Percentiles rank a stretch among this genome's conserved stretches.
Evolutionary conservation across 2,888 invertebrate genomes (phyloP).

Genomic region (Hetaerina titia): DNA sequence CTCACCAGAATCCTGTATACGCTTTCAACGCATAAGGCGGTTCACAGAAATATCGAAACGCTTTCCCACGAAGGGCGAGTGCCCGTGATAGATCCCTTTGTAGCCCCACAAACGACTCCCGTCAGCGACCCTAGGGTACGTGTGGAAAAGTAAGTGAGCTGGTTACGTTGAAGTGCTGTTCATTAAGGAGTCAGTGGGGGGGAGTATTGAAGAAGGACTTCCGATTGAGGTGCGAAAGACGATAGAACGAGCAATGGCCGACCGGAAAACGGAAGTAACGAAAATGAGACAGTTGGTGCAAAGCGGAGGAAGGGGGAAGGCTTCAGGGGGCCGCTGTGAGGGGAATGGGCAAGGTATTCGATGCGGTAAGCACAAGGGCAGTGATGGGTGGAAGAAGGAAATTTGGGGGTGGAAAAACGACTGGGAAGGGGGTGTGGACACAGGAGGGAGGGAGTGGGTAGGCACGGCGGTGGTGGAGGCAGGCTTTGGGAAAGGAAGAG

Average conservation of each 20-base stretch:
- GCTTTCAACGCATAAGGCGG: too few relatives aligned
- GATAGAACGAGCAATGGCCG: neutral
- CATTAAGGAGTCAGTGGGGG: neutral
- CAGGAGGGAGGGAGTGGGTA: neutral
- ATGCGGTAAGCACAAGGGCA: neutral
- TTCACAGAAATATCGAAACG: too few relatives aligned
- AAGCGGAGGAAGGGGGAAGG: neutral
- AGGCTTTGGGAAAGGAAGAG: neutral
- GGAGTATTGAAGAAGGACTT: neutral
- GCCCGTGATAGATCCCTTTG: too few relatives aligned
- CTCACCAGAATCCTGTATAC: too few relatives aligned
- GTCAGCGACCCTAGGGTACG: neutral
- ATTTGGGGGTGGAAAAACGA: neutral
- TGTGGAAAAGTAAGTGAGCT: neutral
- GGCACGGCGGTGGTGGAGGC: neutral
- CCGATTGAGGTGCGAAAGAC: conserved; percentile 7
- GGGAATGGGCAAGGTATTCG: neutral
- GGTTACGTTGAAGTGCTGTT: neutral
- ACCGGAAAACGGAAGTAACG: neutral
- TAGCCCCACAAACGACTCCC: neutral
- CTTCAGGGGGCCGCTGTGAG: neutral
- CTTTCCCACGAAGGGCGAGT: too few relatives aligned
- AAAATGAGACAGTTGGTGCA: neutral
- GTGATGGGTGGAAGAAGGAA: neutral
- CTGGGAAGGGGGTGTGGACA: neutral